Conservation (phyloP, 2,797 vertebrate genomes). For the Parauchenoglanis ngamensis region DNA sequence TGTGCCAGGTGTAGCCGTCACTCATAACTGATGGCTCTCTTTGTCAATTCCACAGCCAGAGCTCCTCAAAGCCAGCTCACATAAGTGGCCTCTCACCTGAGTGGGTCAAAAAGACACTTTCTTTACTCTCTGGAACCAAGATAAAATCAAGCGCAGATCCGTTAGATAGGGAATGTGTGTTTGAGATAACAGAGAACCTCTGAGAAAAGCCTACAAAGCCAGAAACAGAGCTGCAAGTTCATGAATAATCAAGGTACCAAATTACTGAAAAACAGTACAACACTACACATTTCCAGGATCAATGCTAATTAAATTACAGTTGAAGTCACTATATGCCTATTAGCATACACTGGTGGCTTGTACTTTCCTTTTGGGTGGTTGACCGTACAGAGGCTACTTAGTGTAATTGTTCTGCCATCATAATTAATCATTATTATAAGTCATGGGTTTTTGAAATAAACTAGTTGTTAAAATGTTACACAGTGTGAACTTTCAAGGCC, state of each 20-base stretch:
- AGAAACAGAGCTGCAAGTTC: background rate
- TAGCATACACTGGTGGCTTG: background rate
- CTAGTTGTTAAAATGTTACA: background rate
- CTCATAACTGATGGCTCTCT: conserved; percentile 48
- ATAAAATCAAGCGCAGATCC: background rate
- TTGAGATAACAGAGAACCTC: background rate
- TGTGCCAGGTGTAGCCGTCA: conserved; percentile 52
- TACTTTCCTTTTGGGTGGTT: background rate
- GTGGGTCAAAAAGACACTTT: conserved; percentile 32
- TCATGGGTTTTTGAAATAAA: background rate
- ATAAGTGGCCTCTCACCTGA: conserved; percentile 32
- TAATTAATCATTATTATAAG: background rate
- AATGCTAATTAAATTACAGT: background rate
- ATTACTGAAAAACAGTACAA: background rate
- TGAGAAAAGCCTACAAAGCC: background rate
- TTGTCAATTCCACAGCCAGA: conserved; percentile 33
- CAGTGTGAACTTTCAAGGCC: background rate
- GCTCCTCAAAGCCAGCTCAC: conserved; percentile 38
- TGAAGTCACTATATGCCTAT: background rate
- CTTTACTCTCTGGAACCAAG: conserved; percentile 43
- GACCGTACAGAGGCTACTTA: background rate
- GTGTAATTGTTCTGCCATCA: background rate
- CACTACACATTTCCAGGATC: background rate
- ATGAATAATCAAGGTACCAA: background rate
- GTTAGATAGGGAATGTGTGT: background rate